Evolutionary conservation across 2,113 vertebrate genomes (phyloP).

Genomic region (Halichoerus grypus): DNA sequence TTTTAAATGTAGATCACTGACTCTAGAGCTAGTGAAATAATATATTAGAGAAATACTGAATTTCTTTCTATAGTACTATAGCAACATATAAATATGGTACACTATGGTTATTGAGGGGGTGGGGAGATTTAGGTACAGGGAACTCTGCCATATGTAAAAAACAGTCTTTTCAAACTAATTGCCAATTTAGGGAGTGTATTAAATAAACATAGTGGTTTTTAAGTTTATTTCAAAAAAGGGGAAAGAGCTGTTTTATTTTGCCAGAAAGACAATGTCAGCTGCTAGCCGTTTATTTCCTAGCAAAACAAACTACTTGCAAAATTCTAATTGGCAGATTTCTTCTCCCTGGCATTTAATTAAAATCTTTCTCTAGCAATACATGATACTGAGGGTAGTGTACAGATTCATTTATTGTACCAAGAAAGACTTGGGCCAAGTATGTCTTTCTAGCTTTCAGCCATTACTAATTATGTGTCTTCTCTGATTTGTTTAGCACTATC

Average conservation of each 20-base stretch:
- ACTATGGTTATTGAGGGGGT: background rate
- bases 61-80: conserved; percentile 30
- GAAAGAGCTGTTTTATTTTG: conserved; percentile 67
- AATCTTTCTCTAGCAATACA: conserved; percentile 56
- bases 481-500: conserved; percentile 13
- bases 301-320: conserved; percentile 62
- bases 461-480: conserved; percentile 31
- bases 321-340: conserved; percentile 64
- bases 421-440: conserved; percentile 42
- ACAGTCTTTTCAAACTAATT: conserved; percentile 45
- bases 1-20: conserved; percentile 30
- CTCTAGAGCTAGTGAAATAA: background rate
- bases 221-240: conserved; percentile 62
- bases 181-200: conserved; percentile 63
- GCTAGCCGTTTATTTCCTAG: conserved; percentile 63
- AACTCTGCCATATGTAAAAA: background rate
- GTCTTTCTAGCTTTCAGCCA: conserved; percentile 44
- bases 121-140: background rate
- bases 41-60: conserved; percentile 24
- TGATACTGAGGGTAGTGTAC: conserved; percentile 36
- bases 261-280: conserved; percentile 62
- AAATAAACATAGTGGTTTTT: conserved; percentile 62
- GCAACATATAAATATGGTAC: background rate
- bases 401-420: conserved; percentile 34
- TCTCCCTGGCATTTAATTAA: conserved; percentile 70